Conservation (phyloP, 2,797 vertebrate genomes). For the Miichthys miiuy region DNA sequence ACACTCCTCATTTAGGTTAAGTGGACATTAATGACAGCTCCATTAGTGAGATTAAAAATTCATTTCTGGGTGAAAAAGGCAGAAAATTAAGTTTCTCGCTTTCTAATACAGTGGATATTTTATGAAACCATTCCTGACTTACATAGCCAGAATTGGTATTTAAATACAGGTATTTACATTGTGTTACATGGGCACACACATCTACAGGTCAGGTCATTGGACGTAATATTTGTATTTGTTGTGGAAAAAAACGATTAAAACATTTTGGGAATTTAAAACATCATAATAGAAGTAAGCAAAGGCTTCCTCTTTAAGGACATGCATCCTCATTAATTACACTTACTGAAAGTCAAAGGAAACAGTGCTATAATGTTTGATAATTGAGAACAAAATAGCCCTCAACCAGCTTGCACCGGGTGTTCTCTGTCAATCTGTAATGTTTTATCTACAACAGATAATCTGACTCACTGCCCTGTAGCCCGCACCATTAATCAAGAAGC, state of each 20-base stretch:
- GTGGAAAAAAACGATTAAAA: background rate
- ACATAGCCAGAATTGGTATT: background rate
- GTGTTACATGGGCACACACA: background rate
- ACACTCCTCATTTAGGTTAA: slow-evolving; percentile 70
- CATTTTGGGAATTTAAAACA: background rate
- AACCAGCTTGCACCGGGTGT: slow-evolving; percentile 28
- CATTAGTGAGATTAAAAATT: slow-evolving; percentile 68
- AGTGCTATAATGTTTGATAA: background rate
- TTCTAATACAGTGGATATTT: slow-evolving; percentile 21
- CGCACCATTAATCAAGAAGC: slow-evolving; percentile 54
- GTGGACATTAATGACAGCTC: slow-evolving; percentile 74
- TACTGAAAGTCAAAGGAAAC: background rate
- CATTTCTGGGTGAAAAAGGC: slow-evolving; percentile 65
- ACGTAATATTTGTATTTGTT: slow-evolving; percentile 12
- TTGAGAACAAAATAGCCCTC: slow-evolving; percentile 20
- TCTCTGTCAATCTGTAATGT: slow-evolving; percentile 33
- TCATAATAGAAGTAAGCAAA: background rate
- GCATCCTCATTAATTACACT: background rate
- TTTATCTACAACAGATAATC: slow-evolving; percentile 54
- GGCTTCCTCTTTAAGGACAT: background rate
- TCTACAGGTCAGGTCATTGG: background rate
- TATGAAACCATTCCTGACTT: background rate
- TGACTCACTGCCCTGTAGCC: slow-evolving; percentile 48
- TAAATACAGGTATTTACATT: background rate
- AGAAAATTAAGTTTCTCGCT: slow-evolving; percentile 60